Percentiles rank a stretch among this genome's conserved stretches.
Conservation (phyloP, 2,888 invertebrate species). For the Drosophila algonquin region DNA sequence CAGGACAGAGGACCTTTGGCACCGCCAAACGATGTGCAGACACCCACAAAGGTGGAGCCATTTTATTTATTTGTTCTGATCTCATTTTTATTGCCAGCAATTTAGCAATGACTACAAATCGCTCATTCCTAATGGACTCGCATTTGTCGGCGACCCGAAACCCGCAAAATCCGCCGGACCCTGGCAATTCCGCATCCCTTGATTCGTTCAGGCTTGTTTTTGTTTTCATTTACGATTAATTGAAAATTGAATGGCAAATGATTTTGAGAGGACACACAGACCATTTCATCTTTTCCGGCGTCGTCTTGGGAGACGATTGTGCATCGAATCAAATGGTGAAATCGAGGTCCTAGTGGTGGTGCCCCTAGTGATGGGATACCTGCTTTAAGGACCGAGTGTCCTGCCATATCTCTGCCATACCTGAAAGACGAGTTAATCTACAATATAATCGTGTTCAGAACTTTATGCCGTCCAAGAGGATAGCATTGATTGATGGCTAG, state of each 20-base stretch:
- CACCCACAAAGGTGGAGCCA: constrained; percentile 36
- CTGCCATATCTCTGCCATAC: too few relatives aligned
- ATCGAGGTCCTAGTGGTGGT: too few relatives aligned
- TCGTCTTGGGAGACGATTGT: not conserved
- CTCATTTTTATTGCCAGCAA: constrained; percentile 63
- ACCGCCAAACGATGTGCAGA: constrained; percentile 13
- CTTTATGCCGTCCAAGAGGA: too few relatives aligned
- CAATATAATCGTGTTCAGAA: not conserved
- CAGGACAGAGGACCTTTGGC: constrained; percentile 2
- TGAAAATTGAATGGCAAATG: constrained; percentile 40
- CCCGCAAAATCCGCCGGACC: constrained; percentile 14
- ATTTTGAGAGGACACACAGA: not conserved
- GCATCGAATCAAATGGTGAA: too few relatives aligned
- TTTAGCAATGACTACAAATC: constrained; percentile 66
- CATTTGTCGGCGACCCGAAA: constrained; percentile 36
- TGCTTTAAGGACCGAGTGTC: too few relatives aligned
- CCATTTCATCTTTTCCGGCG: not conserved
- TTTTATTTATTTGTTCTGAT: constrained; percentile 60
- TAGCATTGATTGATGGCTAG: not conserved
- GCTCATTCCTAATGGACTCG: constrained; percentile 64
- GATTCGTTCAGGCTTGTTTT: constrained; percentile 15
- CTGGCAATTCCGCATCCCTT: constrained; percentile 6
- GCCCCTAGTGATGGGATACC: too few relatives aligned
- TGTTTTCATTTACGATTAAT: constrained; percentile 31
- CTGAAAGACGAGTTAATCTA: not conserved